These are phyloP conservation scores for Leptinotarsa undecemlineata DNA, from an alignment of 1,140 invertebrate genomes.

Conservation along the genomic window DNA sequence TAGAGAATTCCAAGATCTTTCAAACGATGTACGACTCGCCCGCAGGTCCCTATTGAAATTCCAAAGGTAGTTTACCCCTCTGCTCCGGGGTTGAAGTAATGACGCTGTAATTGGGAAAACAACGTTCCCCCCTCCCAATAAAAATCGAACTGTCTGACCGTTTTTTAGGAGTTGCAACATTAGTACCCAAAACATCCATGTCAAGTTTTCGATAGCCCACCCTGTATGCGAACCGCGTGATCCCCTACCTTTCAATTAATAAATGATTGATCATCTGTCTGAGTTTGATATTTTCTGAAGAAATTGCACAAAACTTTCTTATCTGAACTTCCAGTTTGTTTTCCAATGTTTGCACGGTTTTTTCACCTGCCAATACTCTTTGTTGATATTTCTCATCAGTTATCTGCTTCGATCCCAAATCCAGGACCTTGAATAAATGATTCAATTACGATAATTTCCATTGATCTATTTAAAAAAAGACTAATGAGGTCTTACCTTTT, in stretches of 20 bases:
- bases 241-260: conserved; percentile 63
- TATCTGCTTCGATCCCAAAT: conserved; percentile 52
- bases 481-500: background rate
- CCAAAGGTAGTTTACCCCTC: no score
- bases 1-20: no score
- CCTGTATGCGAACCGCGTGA: no score
- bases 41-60: no score
- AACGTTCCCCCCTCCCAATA: no score
- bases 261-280: conserved; percentile 78
- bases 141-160: no score
- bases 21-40: no score
- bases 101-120: no score
- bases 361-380: conserved; percentile 60
- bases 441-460: background rate
- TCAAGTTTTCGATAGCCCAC: no score
- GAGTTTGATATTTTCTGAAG: conserved; percentile 73
- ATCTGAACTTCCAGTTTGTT: conserved; percentile 73
- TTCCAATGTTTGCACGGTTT: conserved; percentile 65
- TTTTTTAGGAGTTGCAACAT: no score
- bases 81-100: no score
- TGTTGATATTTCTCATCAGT: conserved; percentile 60
- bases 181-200: no score
- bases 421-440: conserved; percentile 31
- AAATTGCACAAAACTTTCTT: conserved; percentile 73
- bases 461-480: background rate